Conservation (phyloP, 2,888 invertebrate genomes). For the Limnephilus lunatus region DNA sequence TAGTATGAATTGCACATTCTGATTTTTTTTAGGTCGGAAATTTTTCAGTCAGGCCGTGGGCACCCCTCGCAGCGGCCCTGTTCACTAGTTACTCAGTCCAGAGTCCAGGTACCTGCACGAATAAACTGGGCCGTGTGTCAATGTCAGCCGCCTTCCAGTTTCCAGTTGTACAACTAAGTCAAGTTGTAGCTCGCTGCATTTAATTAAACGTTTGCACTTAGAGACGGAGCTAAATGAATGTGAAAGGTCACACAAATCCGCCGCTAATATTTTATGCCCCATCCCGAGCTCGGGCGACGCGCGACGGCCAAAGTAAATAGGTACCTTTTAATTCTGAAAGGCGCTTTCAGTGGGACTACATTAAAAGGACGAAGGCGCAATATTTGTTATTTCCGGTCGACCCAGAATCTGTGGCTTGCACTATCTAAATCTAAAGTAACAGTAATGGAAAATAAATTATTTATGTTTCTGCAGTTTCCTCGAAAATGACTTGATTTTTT, state of each 20-base stretch:
- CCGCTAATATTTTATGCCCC: not conserved
- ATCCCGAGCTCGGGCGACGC: not conserved
- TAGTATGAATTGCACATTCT: too few relatives aligned
- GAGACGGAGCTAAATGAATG: not conserved
- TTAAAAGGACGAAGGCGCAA: not conserved
- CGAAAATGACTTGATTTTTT: not conserved
- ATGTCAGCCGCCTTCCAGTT: not conserved
- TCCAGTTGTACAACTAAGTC: not conserved
- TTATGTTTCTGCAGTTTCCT: not conserved
- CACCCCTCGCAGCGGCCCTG: not conserved
- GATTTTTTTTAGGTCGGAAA: too few relatives aligned
- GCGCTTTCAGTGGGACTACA: not conserved
- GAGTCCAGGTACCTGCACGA: not conserved
- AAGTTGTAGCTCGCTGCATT: not conserved
- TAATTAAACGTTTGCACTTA: not conserved
- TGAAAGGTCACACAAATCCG: conserved; percentile 19
- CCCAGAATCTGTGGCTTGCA: not conserved
- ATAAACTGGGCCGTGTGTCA: not conserved
- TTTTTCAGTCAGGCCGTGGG: not conserved
- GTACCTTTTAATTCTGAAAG: not conserved
- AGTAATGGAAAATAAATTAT: not conserved
- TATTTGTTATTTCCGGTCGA: not conserved
- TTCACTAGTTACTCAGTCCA: not conserved
- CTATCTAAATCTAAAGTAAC: not conserved
- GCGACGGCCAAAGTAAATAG: not conserved